Percentiles rank a stretch among this genome's conserved stretches.
These are phyloP conservation scores for Pavo muticus DNA, from an alignment of 2,113 vertebrate species.

Conservation along the genomic window DNA sequence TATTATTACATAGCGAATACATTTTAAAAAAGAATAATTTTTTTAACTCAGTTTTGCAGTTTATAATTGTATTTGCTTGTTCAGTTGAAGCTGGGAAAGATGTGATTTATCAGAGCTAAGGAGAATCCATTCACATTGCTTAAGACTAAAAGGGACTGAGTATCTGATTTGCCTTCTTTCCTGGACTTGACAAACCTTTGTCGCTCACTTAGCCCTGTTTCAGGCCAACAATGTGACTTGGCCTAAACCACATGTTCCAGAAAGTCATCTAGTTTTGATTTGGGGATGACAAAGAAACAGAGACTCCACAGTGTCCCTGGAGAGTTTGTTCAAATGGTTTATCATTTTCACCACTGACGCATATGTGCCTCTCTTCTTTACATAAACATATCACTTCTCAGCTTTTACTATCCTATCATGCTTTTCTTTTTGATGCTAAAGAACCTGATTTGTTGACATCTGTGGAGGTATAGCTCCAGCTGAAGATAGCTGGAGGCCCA, in stretches of 20 bases:
- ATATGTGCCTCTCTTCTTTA: background rate
- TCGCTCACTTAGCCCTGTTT: slow-evolving; percentile 27
- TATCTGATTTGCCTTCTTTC: slow-evolving; percentile 48
- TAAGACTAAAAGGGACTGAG: slow-evolving; percentile 10
- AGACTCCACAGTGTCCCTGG: background rate
- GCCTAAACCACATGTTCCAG: background rate
- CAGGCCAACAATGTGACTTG: background rate
- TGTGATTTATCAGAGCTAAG: slow-evolving; percentile 46
- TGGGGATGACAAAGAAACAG: background rate
- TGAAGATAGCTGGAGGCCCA: background rate
- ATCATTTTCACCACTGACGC: background rate
- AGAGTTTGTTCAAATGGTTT: background rate
- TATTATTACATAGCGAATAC: slow-evolving; percentile 39
- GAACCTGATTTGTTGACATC: background rate
- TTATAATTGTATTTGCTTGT: slow-evolving; percentile 45
- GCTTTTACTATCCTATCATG: background rate
- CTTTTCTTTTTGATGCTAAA: background rate
- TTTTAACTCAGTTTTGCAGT: slow-evolving; percentile 13
- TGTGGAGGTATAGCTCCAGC: background rate
- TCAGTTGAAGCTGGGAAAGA: slow-evolving; percentile 43
- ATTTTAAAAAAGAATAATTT: background rate
- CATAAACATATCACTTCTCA: background rate
- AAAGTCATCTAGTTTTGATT: background rate
- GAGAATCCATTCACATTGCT: slow-evolving; percentile 8
- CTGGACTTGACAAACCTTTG: slow-evolving; percentile 31